Percentiles rank a stretch among this genome's conserved stretches.
phyloP scores from a whole-genome alignment of 2,888 invertebrate species.

The Caenorhabditis sp. region DNA sequence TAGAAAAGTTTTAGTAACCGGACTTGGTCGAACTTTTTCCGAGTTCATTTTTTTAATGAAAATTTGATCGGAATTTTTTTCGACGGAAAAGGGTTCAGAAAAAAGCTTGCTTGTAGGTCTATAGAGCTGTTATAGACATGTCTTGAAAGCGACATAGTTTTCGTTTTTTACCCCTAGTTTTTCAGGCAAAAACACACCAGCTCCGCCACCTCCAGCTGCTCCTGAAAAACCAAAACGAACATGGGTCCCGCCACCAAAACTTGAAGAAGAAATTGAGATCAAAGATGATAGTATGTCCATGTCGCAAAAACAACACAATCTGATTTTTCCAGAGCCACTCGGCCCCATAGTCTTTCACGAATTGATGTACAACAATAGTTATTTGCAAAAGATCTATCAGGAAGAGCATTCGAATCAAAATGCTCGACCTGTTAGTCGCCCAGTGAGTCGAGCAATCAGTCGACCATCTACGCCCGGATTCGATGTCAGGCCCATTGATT shows the following conservation, averaged over 20 bases:
- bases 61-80: no score
- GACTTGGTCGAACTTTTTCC: no score
- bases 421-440: constrained; percentile 22
- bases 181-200: constrained; percentile 32
- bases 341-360: constrained; percentile 38
- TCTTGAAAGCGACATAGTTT: no score
- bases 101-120: no score
- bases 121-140: no score
- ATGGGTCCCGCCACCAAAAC: constrained; percentile 33
- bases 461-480: constrained; percentile 27
- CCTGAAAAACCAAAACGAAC: constrained; percentile 27
- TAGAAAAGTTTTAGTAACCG: no score
- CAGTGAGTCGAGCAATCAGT: constrained; percentile 27
- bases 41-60: no score
- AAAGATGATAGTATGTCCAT: constrained; percentile 15
- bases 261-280: constrained; percentile 7
- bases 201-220: constrained; percentile 6
- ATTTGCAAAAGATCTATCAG: constrained; percentile 18
- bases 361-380: constrained; percentile 27
- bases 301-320: not conserved
- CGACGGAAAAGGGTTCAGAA: no score
- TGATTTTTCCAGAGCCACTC: constrained; percentile 17
- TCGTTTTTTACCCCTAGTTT: no score
- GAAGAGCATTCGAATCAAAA: constrained; percentile 13
- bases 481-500: constrained; percentile 21